These are phyloP conservation scores for Bombus polaris DNA, from an alignment of 1,140 invertebrate species.

Conservation along the genomic window DNA sequence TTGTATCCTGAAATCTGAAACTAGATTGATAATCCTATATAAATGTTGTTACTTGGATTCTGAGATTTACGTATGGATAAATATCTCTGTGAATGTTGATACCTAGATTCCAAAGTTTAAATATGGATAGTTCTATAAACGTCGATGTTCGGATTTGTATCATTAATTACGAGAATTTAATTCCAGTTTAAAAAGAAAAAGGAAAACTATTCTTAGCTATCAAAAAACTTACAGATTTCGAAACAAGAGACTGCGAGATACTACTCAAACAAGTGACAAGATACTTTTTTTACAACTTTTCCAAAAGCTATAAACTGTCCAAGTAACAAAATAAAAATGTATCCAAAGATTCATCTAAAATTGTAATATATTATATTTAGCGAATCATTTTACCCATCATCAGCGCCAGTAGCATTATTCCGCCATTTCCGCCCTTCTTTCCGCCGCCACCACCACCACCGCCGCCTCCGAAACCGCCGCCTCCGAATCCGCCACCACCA, in stretches of 20 bases:
- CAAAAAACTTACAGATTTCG: background rate
- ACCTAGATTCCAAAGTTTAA: too few species aligned
- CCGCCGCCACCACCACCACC: constrained; percentile 68
- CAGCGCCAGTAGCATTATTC: constrained; percentile 85
- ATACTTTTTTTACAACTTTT: background rate
- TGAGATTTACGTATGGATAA: too few species aligned
- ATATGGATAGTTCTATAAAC: too few species aligned
- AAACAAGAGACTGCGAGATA: background rate
- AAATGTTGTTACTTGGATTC: too few species aligned
- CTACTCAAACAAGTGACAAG: too few species aligned
- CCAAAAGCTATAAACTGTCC: background rate
- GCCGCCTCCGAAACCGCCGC: constrained; percentile 55
- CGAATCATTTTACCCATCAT: constrained; percentile 86
- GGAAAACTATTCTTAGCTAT: background rate
- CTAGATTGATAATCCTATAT: too few species aligned
- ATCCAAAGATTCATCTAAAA: background rate
- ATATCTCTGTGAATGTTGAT: too few species aligned
- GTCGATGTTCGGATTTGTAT: background rate
- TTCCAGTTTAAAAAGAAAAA: background rate
- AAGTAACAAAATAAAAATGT: background rate
- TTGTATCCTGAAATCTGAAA: too few species aligned
- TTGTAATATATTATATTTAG: background rate
- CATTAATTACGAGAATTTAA: background rate
- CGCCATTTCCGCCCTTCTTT: constrained; percentile 81
- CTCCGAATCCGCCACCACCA: constrained; percentile 48